Conservation (phyloP, 2,113 vertebrate species). For the Rhadina sibilatrix region DNA sequence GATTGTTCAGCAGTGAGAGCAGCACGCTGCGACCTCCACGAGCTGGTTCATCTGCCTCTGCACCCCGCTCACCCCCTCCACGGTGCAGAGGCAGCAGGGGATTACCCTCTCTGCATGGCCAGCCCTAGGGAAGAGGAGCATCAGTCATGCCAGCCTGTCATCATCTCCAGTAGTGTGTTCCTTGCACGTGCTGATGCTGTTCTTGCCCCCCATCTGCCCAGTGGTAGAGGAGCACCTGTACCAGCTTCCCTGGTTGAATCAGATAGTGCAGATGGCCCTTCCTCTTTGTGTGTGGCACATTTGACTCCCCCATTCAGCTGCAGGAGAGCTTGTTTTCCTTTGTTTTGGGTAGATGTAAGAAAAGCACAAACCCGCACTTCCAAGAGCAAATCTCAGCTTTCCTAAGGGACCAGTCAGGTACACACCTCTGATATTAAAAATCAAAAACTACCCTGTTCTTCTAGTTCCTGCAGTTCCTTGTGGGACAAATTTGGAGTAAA, state of each 20-base stretch:
- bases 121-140: background rate
- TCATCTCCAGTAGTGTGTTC: background rate
- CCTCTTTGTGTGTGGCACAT: background rate
- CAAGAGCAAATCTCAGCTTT: background rate
- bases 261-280: conserved; percentile 35
- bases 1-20: background rate
- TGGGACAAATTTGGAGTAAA: background rate
- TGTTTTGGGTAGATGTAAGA: conserved; percentile 13
- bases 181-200: background rate
- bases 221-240: background rate
- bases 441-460: background rate
- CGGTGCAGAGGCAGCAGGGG: background rate
- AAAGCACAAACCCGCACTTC: background rate
- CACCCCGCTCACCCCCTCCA: accelerated
- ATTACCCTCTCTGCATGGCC: background rate
- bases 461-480: background rate
- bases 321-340: conserved; percentile 29
- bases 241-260: background rate
- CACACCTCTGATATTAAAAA: background rate
- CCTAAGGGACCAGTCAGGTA: background rate
- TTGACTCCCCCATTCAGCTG: conserved; percentile 16
- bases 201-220: background rate
- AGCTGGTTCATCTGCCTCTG: background rate
- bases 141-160: background rate
- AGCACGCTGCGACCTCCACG: accelerated